Base-by-base conservation (phyloP, 1,140 invertebrate species). In the Meteorus sp. region DNA sequence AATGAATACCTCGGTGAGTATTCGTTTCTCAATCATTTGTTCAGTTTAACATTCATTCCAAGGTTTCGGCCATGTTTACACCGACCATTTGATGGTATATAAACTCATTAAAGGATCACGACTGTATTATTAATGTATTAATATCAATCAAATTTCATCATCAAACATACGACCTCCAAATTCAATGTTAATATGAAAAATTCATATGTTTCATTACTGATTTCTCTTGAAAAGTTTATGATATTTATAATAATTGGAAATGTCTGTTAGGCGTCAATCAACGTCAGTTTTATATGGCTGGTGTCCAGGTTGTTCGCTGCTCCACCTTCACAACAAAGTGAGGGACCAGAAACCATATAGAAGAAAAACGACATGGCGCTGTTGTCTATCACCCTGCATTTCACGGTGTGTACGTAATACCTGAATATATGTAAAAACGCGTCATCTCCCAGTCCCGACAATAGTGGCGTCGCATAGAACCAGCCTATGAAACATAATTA, bases 191-290 rank as follows among this genome's bases (percentile, higher is more conserved):
- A 41, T 17, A 41, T 22, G 27, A 53, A 51, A 35, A 51, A 17
- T 51, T 15, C 3, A 37, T 20, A 41, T n/a, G 35, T 8, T 60
- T 52, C 23, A 41, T 54, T 41, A 48, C 44, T 48, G 43, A 44
- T 66, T 61, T 63, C 63, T 67, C n/a, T n/a, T n/a, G n/a, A n/a
- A 66, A 64, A 73, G 68, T 75, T 72, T 71, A 72, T 63, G 62
- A 61, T 68, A 72, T 73, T 67, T 63, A 71, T 70, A 72, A 72
- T 74, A 74, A 75, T 75, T 68, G 68, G 64, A 68, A 74, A 73
- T 62, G 73, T 72, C 72, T 66, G 69, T 71, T 57, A 56, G 50
- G 62, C 62, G 72, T 74, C 72, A 72, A 71, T 73, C 72, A 73
- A 71, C 62, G 72, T 75, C 71, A 66, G 56, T 56, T 48, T 35